Base-by-base conservation (phyloP, 2,888 invertebrate genomes). In the Homarus gammarus region DNA sequence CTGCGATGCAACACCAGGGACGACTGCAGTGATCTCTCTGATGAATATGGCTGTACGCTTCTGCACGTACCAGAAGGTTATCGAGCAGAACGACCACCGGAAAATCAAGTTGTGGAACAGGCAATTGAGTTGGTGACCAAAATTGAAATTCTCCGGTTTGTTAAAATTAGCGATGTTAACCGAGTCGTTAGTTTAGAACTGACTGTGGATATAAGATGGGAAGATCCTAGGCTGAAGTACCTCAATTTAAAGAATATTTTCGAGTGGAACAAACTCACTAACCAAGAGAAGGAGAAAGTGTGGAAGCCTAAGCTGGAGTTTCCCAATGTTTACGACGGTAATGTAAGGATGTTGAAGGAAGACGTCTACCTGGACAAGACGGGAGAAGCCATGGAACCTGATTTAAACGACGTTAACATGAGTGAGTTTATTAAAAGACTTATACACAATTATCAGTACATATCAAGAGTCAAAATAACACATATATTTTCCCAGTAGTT, bases 21-120 rank as follows among this genome's bases (percentile, higher is more conserved):
- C 33, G 79, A 79, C 10, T 79, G 79, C 79, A 5, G 15, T 12
- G 79, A 79, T 51, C 31, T 33, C 36, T 64, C 81, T 15, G 81
- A 81, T 64, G 81, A 81, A 61, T 31, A 64, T 31, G 22, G 31
- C n/a, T 81, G 81, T 38, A 10, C 36, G 1, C 1, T 81, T 10
- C 31, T 40, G 27, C 36, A 27, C 0, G 12, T 64, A 2, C 64
- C 64, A 36, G n/a, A 36, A 27, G 49, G 78, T 31, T 78, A 78
- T 36, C 8, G 31, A 31, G n/a, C n/a, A n/a, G n/a, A 44, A 44
- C 5, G 75, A 36, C 75, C 75, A 10, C 75, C 75, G 0, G 75
- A 75, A n/a, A 68, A 8, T 33, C 18, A 27, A 5, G 18, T 15
- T 10, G 36, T 12, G 1, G 75, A n/a, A 33, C 12, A 38, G 0